Base-by-base conservation (phyloP, 1,140 invertebrate genomes). In the Mylabris phalerata region DNA sequence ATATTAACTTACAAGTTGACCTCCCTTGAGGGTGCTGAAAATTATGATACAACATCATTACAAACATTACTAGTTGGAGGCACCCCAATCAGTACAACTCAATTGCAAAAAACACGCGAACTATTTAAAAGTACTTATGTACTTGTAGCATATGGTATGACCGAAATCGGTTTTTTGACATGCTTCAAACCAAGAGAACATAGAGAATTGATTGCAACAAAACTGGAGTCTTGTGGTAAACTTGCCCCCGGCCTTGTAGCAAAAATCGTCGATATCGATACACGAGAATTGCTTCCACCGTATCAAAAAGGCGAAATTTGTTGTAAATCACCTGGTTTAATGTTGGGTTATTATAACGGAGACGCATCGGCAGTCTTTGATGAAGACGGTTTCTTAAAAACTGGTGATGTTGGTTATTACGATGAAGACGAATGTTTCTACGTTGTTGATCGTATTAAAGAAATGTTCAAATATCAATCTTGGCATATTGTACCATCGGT, bases 391-490 rank as follows among this genome's bases (percentile, higher is more conserved):
- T 83, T 76, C 67, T 74, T 85, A 13, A 78, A 80, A 64, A 87
- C 86, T 51, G 86, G 86, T 32, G 86, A 89, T 66, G 77, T 88
- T 40, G 83, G 79, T 0, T 86, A 83, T 59, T 79, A 82, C 54
- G 84, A 88, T 59, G 75, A 82, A 50, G 77, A 84, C n/a, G 79
- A 78, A 0, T 81, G 78, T 48, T 78, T 88, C 41, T 85, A 76
- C 56, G 78, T 89, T 44, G 77, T 84, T n/a, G 86, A 86, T 55
- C 73, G 88, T 46, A 69, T 86, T 32, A 89, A 88, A 61, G 86
- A 88, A 66, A 75, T 89, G 13, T 86, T 89, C 51, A 89, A 89
- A 74, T 87, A 84, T 50, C 78, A 78, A 66, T 77, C 74, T 32
- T 68, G 75, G 42, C 78, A 79, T 67, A 78, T 79, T 39, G 73